Evolutionary conservation across 1,140 invertebrate genomes (phyloP).

Genomic region (Megathymus violae): DNA sequence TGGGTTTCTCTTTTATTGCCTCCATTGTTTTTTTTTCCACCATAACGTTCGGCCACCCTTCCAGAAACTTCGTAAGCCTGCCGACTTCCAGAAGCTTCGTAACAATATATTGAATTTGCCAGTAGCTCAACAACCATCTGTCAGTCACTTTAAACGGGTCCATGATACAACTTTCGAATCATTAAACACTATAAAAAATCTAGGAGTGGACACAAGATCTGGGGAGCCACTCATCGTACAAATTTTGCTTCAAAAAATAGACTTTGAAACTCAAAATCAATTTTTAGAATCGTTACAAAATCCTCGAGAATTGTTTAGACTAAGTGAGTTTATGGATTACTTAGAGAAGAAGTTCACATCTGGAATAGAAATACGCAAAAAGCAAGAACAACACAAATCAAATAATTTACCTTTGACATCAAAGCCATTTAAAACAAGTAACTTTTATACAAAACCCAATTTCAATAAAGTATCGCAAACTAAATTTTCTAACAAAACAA

Average conservation of each 20-base stretch:
- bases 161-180: conserved; percentile 10
- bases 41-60: too few species aligned
- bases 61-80: too few species aligned
- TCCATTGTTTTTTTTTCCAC: too few species aligned
- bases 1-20: too few species aligned
- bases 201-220: neutral
- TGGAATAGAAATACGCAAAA: neutral
- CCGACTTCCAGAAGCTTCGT: too few species aligned
- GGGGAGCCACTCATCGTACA: neutral
- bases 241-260: neutral
- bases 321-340: neutral
- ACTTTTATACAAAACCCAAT: neutral
- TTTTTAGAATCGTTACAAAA: neutral
- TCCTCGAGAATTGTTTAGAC: neutral
- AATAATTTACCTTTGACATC: neutral
- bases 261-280: neutral
- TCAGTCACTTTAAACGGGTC: conserved; percentile 9
- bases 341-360: neutral
- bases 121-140: neutral
- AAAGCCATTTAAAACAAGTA: neutral
- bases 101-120: neutral
- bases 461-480: neutral
- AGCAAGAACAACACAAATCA: neutral
- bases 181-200: conserved; percentile 6
- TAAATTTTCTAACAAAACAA: conserved; percentile 15